Evolutionary conservation across 1,140 invertebrate species (phyloP).

Genomic region (Drosophila repletoides): DNA sequence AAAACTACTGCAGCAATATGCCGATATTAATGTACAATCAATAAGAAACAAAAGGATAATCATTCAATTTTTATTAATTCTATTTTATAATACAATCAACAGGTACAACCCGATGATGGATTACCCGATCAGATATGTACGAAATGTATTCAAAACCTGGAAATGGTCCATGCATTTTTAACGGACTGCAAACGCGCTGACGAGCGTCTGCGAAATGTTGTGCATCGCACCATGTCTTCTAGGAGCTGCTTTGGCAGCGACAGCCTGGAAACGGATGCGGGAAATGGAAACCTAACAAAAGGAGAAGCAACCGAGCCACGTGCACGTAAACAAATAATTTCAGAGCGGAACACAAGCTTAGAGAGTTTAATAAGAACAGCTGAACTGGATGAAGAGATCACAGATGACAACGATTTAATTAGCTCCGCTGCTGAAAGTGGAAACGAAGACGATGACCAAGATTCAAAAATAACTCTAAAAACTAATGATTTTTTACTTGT

Average conservation of each 20-base stretch:
- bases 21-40: conserved; percentile 37
- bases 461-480: neutral
- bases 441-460: neutral
- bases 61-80: neutral
- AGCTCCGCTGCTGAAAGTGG: neutral
- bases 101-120: conserved; percentile 54
- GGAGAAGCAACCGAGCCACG: neutral
- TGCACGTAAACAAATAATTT: conserved; percentile 30
- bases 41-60: neutral
- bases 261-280: neutral
- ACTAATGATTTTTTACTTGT: conserved; percentile 16
- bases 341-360: neutral
- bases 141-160: conserved; percentile 38
- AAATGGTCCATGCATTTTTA: conserved; percentile 46
- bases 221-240: conserved; percentile 57
- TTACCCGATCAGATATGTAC: conserved; percentile 68
- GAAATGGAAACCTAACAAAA: neutral
- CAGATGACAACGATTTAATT: neutral
- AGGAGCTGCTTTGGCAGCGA: conserved; percentile 15
- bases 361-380: neutral
- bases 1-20: conserved; percentile 45
- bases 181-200: conserved; percentile 49
- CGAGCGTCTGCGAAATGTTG: conserved; percentile 40
- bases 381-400: neutral
- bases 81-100: no score